A percentile compares a stretch with the other conserved stretches of the same genome.
phyloP scores from a whole-genome alignment of 2,888 invertebrate genomes.

The Scotopteryx bipunctaria region DNA sequence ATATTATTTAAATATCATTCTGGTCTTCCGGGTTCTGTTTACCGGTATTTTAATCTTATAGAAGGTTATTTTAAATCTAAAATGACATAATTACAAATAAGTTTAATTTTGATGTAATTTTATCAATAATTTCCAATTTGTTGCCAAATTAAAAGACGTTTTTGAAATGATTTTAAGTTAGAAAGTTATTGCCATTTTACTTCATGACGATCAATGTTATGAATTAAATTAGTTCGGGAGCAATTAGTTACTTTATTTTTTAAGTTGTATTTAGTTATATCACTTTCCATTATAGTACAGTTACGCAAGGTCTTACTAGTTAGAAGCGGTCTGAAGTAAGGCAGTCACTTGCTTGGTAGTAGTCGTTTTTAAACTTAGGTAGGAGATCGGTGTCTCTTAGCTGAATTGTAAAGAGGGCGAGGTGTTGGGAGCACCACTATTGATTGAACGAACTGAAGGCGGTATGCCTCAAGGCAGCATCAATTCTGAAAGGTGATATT shows the following conservation, averaged over 20 bases:
- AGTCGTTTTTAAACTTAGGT: neutral
- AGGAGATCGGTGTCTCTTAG: neutral
- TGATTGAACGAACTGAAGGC: slow-evolving; percentile 41
- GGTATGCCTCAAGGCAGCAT: slow-evolving; percentile 52
- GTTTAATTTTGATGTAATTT: slow-evolving; percentile 25
- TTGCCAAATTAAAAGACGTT: slow-evolving; percentile 40
- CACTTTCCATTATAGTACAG: slow-evolving; percentile 13
- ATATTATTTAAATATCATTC: slow-evolving; percentile 25
- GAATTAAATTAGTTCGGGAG: slow-evolving; percentile 40
- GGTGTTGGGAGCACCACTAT: slow-evolving; percentile 27
- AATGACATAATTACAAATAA: slow-evolving; percentile 26
- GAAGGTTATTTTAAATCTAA: slow-evolving; percentile 22
- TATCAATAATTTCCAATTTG: slow-evolving; percentile 30
- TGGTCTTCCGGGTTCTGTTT: slow-evolving; percentile 53
- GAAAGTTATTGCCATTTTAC: slow-evolving; percentile 56
- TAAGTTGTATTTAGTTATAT: slow-evolving; percentile 32
- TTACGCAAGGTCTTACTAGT: slow-evolving; percentile 6
- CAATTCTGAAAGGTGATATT: slow-evolving; percentile 67
- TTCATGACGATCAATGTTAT: slow-evolving; percentile 42
- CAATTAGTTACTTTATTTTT: slow-evolving; percentile 38
- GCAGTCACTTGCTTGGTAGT: slow-evolving; percentile 5
- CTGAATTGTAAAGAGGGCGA: slow-evolving; percentile 24
- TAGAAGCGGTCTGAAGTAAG: neutral
- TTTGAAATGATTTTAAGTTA: slow-evolving; percentile 37
- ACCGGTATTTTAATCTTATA: slow-evolving; percentile 20